Percentiles rank a stretch among this genome's conserved stretches.
phyloP scores from a whole-genome alignment of 1,140 invertebrate species.

The Cotesia typhae region DNA sequence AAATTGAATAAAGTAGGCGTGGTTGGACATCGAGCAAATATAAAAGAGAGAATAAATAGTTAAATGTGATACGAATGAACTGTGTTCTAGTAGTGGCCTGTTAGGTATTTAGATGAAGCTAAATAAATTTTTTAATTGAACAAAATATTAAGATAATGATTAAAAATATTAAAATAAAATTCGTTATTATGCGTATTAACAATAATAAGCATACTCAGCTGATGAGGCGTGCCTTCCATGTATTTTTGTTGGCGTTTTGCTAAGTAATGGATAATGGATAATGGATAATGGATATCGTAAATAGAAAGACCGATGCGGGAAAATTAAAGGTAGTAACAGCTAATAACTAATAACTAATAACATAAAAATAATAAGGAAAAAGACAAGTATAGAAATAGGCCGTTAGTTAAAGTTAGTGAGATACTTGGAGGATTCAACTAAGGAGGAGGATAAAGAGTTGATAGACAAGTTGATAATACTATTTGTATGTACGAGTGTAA shows the following conservation, averaged over 20 bases:
- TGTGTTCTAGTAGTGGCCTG: conserved; percentile 66
- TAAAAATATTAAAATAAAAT: conserved; percentile 47
- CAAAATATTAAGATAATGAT: conserved; percentile 39
- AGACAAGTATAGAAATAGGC: conserved; percentile 20
- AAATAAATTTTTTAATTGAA: conserved; percentile 5
- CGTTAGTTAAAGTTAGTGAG: conserved; percentile 47
- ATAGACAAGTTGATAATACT: conserved; percentile 24
- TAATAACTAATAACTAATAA: no score
- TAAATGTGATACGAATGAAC: conserved; percentile 63
- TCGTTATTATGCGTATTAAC: conserved; percentile 28
- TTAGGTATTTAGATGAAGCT: conserved; percentile 61
- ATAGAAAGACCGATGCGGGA: no score
- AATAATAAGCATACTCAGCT: conserved; percentile 56
- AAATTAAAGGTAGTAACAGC: no score
- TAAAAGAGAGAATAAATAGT: conserved; percentile 30
- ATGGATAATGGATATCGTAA: neutral
- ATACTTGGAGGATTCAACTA: conserved; percentile 51
- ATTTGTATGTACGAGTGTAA: neutral
- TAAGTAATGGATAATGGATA: conserved; percentile 43
- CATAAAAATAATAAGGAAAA: neutral
- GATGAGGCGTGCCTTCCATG: conserved; percentile 66
- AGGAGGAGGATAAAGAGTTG: conserved; percentile 38
- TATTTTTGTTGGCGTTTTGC: conserved; percentile 66
- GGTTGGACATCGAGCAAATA: no score
- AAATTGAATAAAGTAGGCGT: no score